Conservation (phyloP, 2,888 invertebrate species). For the Panzeria rudis region DNA sequence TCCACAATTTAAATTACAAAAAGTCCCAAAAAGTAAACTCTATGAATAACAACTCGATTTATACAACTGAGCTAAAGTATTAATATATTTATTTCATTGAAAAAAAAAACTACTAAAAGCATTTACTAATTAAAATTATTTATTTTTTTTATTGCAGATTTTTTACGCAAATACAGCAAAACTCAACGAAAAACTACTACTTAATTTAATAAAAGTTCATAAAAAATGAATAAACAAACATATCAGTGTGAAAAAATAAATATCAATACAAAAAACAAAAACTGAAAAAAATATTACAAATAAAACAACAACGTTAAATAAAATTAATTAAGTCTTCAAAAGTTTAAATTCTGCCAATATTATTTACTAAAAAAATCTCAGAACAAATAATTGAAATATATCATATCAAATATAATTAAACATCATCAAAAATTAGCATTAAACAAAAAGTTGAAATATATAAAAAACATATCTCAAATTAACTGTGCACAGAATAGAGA, state of each 20-base stretch:
- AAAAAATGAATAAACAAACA: constrained; percentile 27
- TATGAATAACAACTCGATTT: neutral
- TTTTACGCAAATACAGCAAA: neutral
- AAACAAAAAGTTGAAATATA: constrained; percentile 16
- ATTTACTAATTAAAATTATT: constrained; percentile 43
- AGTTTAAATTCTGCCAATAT: constrained; percentile 5
- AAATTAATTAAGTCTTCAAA: constrained; percentile 55
- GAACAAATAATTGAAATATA: constrained; percentile 14
- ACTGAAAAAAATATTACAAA: constrained; percentile 10
- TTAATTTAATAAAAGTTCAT: constrained; percentile 44
- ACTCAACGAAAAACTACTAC: constrained; percentile 20
- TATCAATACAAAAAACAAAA: constrained; percentile 18
- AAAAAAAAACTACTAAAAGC: constrained; percentile 8
- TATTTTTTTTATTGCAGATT: constrained; percentile 42
- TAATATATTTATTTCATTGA: neutral
- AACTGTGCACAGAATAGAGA: constrained; percentile 5
- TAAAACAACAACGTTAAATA: constrained; percentile 8
- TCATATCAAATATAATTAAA: constrained; percentile 61
- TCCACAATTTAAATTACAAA: too few species aligned
- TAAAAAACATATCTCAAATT: constrained; percentile 12
- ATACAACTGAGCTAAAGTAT: neutral
- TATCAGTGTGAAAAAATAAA: constrained; percentile 41
- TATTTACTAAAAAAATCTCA: constrained; percentile 6
- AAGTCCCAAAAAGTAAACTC: too few species aligned
- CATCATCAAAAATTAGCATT: constrained; percentile 6